Evolutionary conservation across 2,797 vertebrate species (phyloP).

Genomic region (Zonotrichia albicollis): DNA sequence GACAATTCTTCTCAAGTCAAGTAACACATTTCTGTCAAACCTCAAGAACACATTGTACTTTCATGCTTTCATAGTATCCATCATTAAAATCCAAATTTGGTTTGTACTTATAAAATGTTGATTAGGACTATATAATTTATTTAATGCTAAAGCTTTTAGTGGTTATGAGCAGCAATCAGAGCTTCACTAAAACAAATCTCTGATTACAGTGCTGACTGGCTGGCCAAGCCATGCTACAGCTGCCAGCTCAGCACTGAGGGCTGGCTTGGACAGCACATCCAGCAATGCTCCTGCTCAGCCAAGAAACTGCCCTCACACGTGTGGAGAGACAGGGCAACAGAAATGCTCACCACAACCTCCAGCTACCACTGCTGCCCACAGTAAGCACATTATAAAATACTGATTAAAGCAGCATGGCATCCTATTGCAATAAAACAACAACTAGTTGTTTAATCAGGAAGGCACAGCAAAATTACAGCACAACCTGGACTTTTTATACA

Average conservation of each 20-base stretch:
- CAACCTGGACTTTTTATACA: background rate
- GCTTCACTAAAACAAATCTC: background rate
- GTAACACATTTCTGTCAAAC: slow-evolving; percentile 35
- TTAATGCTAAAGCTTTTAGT: slow-evolving; percentile 38
- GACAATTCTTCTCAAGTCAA: slow-evolving; percentile 12
- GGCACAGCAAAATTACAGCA: background rate
- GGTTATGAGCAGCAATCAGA: slow-evolving; percentile 26
- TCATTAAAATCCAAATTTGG: slow-evolving; percentile 31
- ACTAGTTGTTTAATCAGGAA: background rate
- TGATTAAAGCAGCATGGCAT: background rate
- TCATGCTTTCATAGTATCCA: background rate
- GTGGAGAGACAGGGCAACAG: background rate
- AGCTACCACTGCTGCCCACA: background rate
- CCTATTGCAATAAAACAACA: background rate
- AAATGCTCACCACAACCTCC: background rate
- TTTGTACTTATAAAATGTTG: slow-evolving; percentile 44
- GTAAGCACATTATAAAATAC: background rate
- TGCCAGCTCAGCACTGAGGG: background rate
- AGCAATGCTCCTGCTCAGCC: background rate
- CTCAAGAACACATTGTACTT: slow-evolving; percentile 46
- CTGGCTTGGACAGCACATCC: background rate
- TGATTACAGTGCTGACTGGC: background rate
- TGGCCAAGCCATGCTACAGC: background rate
- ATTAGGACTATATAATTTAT: slow-evolving; percentile 53
- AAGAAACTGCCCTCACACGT: background rate